Evolutionary conservation across 2,888 invertebrate species (phyloP), one percentile per base, ranked within the genome.

Genomic region (Chrysodeixis includens): DNA sequence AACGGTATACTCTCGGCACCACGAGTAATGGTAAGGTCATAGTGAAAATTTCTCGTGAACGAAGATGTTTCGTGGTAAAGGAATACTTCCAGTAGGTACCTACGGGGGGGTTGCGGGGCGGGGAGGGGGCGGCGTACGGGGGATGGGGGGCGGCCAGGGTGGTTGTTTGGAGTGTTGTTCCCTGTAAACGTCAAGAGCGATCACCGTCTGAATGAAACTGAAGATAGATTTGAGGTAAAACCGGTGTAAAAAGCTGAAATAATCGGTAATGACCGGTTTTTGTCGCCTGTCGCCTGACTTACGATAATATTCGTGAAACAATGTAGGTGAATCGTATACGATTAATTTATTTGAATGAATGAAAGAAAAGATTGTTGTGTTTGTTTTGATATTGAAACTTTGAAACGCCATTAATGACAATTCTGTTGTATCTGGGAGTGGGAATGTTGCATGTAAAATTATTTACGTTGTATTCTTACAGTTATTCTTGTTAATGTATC

Each of bases 171-270:
- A 93, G 92, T 92, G 92, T 91, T 89, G 90, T 93, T 92, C 91
- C 82, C 86, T 93, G 93, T 93, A 90, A 91, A 92, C 90, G 93
- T 93, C 93, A 90, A 84, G 86, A 86, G 85, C 85, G 88, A 92
- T 92, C 90, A 88, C 86, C 83, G 83, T 77, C 82, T 81, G 81
- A 85, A 86, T 86, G 85, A 83, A 83, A 86, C 81, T 81, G 83
- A 82, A 81, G 87, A 85, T 86, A 83, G 85, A 88, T 88, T 86
- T 83, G 84, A 85, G 84, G 81, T 80, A 74, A 79, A 74, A 61
- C 62, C 74, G 63, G 78, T 71, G 78, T 78, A 82, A 81, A 84
- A 83, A 83, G 74, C 64, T 79, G 79, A 84, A 79, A 71, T 82
- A 83, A 86, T 86, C 83, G 83, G 79, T 80, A 78, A 81, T 76